Evolutionary conservation across 2,888 invertebrate genomes (phyloP).

Genomic region (Amphipoea oculea): DNA sequence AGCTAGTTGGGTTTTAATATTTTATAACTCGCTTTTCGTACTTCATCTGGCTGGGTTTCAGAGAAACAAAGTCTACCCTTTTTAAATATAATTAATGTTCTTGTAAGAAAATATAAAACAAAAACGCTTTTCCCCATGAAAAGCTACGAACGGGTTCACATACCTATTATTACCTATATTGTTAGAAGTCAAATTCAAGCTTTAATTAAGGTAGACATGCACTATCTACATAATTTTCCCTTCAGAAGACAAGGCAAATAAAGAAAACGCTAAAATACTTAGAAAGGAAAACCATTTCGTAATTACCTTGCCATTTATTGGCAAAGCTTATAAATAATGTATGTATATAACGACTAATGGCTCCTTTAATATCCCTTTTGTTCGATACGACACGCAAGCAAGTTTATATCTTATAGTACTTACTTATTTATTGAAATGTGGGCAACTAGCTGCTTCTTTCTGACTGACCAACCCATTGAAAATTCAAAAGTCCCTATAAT

Average conservation of each 20-base stretch:
- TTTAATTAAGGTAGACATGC: background rate
- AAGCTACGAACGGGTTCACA: no score
- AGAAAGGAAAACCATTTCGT: constrained; percentile 5
- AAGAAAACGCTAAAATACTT: background rate
- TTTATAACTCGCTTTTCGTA: background rate
- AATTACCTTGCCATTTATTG: constrained; percentile 19
- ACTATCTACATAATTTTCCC: background rate
- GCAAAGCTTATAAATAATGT: constrained; percentile 1
- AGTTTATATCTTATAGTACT: background rate
- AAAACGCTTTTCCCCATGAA: no score
- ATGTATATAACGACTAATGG: constrained; percentile 5
- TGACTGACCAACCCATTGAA: no score
- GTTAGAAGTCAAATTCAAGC: background rate
- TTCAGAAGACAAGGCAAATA: background rate
- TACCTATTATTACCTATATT: no score
- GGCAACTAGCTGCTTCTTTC: no score
- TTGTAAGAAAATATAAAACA: background rate
- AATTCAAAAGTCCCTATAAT: no score
- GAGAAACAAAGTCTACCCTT: background rate
- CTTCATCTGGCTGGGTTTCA: background rate
- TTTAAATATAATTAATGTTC: background rate
- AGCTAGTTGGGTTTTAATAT: no score
- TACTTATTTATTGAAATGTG: no score
- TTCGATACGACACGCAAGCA: background rate
- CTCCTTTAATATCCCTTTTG: background rate